Evolutionary conservation across 2,888 invertebrate genomes (phyloP).

Genomic region (Apodemia mormo): DNA sequence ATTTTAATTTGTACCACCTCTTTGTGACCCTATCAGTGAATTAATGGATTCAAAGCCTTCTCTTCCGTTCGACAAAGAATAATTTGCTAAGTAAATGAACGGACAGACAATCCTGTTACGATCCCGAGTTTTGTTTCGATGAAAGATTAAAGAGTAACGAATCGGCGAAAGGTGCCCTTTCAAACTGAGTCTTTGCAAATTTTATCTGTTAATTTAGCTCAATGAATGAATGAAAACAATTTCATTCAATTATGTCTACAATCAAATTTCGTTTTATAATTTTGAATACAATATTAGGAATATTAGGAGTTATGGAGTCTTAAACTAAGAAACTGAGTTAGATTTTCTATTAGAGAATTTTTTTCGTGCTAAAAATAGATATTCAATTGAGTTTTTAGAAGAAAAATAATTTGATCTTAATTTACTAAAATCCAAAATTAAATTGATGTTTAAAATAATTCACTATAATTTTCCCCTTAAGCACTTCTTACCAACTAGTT

Average conservation of each 20-base stretch:
- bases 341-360: no score
- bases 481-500: no score
- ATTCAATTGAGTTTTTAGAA: no score
- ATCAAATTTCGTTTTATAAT: background rate
- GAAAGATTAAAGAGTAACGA: conserved; percentile 76
- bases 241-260: conserved; percentile 46
- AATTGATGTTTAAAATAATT: no score
- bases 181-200: conserved; percentile 64
- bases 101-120: conserved; percentile 72
- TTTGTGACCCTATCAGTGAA: conserved; percentile 78
- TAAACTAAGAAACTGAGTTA: no score
- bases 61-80: conserved; percentile 81
- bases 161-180: conserved; percentile 70
- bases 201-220: conserved; percentile 74
- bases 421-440: no score
- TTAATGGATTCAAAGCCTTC: conserved; percentile 81
- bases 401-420: no score
- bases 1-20: conserved; percentile 80
- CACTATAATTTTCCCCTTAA: no score
- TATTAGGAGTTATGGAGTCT: background rate
- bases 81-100: conserved; percentile 82
- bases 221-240: conserved; percentile 72
- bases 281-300: background rate
- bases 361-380: no score
- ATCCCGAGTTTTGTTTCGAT: conserved; percentile 74